A percentile compares a stretch with the other conserved stretches of the same genome.
These are phyloP conservation scores for Heliopora coerulea DNA, from an alignment of 92 coral and sea anemone species.

Conservation along the genomic window DNA sequence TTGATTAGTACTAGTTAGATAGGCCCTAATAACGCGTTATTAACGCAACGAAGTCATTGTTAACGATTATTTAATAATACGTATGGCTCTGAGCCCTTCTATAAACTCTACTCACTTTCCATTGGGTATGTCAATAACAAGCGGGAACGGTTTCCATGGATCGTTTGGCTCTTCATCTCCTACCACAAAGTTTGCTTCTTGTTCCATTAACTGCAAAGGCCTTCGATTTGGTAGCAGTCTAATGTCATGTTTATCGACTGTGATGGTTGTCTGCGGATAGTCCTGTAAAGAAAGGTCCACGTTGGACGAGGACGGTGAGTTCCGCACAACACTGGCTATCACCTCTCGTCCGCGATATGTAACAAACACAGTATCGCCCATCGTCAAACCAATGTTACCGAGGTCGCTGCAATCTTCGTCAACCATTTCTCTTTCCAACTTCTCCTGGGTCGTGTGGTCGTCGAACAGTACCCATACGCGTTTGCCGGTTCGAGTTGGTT, in stretches of 20 bases:
- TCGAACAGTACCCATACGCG: slow-evolving; percentile 18
- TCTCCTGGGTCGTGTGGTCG: not conserved
- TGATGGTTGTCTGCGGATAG: not conserved
- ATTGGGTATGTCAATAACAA: slow-evolving; percentile 33
- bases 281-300: slow-evolving; percentile 33
- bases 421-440: not conserved
- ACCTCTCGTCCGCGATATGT: not conserved
- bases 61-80: not conserved
- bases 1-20: too few relatives aligned
- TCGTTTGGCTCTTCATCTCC: not conserved
- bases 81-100: not conserved
- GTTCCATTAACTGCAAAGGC: not conserved
- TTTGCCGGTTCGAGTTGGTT: slow-evolving; percentile 27
- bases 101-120: slow-evolving; percentile 27
- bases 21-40: too few relatives aligned
- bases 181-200: not conserved
- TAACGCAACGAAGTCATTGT: not conserved
- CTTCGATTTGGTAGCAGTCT: not conserved
- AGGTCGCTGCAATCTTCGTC: not conserved
- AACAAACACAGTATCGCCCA: slow-evolving; percentile 11
- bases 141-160: slow-evolving; percentile 3
- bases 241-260: slow-evolving; percentile 2
- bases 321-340: slow-evolving; percentile 13
- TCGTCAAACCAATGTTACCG: not conserved
- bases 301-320: not conserved